These are phyloP conservation scores for Turnix velox DNA, from an alignment of 2,113 vertebrate species.

Conservation along the genomic window DNA sequence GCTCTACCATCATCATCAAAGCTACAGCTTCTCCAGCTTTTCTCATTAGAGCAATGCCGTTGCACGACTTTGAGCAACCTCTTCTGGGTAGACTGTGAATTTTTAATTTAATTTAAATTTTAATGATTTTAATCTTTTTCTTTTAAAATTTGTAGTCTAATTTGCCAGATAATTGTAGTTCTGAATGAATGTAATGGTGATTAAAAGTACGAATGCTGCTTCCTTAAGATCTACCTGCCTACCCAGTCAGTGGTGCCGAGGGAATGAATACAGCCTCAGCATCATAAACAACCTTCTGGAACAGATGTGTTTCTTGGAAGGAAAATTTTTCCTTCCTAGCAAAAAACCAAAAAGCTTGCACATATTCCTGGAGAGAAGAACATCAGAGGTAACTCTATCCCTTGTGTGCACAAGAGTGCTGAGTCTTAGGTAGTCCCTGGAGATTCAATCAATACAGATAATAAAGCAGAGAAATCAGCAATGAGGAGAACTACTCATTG, in stretches of 20 bases:
- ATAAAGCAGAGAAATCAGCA: neutral
- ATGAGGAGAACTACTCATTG: neutral
- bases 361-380: neutral
- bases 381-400: neutral
- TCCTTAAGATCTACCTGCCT: constrained; percentile 38
- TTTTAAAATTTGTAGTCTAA: neutral
- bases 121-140: neutral
- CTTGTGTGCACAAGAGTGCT: accelerated
- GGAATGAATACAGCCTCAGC: neutral
- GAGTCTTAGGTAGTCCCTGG: neutral
- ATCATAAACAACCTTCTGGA: neutral
- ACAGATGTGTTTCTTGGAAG: constrained; percentile 23
- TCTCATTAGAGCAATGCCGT: accelerated
- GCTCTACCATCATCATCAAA: neutral
- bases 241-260: neutral
- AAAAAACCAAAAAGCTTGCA: neutral
- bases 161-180: neutral
- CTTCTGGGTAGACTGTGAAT: neutral
- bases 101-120: constrained; percentile 19
- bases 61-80: neutral
- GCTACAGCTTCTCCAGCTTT: neutral
- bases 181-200: neutral
- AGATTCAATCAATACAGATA: neutral
- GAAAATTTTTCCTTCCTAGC: neutral
- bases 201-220: neutral